Percentiles rank a stretch among this genome's conserved stretches.
phyloP scores from a whole-genome alignment of 2,888 invertebrate genomes.

The Lepidocyrtoides sp. region DNA sequence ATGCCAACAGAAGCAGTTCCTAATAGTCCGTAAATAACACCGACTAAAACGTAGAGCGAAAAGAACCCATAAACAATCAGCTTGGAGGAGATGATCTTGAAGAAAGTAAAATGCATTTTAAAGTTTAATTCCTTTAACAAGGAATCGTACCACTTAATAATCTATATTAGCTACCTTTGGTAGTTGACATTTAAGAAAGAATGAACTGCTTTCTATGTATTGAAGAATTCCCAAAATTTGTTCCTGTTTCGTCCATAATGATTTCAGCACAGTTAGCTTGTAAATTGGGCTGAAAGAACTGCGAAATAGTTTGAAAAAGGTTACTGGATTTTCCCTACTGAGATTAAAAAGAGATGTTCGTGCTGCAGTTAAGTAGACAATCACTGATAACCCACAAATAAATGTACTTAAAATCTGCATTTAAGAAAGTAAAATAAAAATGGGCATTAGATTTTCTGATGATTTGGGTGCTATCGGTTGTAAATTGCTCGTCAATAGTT shows the following conservation, averaged over 20 bases:
- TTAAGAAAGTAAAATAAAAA: no score
- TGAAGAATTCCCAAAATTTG: not conserved
- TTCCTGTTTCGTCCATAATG: not conserved
- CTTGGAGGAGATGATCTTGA: not conserved
- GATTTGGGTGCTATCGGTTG: no score
- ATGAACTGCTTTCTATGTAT: constrained; percentile 21
- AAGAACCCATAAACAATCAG: not conserved
- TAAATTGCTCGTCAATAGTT: no score
- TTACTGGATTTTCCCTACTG: constrained; percentile 45
- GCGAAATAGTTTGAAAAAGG: constrained; percentile 42
- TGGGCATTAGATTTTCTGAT: no score
- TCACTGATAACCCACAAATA: not conserved
- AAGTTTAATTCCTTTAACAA: no score
- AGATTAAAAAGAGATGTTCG: not conserved
- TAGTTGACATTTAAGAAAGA: constrained; percentile 9
- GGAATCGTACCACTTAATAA: no score
- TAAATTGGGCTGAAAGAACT: constrained; percentile 10
- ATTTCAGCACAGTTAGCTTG: not conserved
- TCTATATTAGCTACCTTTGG: not conserved
- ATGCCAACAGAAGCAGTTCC: no score
- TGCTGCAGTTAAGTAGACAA: not conserved
- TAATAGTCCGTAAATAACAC: not conserved
- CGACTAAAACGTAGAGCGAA: not conserved
- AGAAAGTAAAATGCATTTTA: no score
- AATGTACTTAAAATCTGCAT: not conserved